A percentile compares a stretch with the other conserved stretches of the same genome.
These are phyloP conservation scores for Protonemura montana DNA, from an alignment of 2,888 invertebrate genomes.

Conservation along the genomic window DNA sequence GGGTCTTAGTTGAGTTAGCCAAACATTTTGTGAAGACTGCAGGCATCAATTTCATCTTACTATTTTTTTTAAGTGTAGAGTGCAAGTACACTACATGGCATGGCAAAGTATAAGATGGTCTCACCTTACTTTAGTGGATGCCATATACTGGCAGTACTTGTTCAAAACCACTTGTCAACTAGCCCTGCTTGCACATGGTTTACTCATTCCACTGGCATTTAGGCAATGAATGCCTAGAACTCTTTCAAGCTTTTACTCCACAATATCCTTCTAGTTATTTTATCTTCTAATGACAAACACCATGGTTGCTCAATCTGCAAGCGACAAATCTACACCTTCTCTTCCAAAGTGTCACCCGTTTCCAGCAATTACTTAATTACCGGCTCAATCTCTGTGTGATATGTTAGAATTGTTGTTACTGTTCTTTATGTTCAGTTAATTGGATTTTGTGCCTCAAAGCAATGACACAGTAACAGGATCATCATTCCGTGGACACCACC, in stretches of 20 bases:
- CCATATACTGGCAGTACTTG: too few relatives aligned
- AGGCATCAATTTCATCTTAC: too few relatives aligned
- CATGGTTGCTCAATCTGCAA: neutral
- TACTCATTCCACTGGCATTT: neutral
- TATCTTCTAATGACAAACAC: neutral
- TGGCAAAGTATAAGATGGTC: too few relatives aligned
- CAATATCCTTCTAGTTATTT: neutral
- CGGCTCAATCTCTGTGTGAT: neutral
- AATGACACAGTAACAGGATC: neutral
- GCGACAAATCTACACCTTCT: neutral
- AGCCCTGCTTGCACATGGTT: neutral
- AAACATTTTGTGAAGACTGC: too few relatives aligned
- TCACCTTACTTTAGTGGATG: too few relatives aligned
- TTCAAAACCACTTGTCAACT: neutral
- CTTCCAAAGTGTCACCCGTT: neutral
- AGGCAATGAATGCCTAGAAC: neutral
- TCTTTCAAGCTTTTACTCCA: neutral
- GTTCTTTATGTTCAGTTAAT: neutral
- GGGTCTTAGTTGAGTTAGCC: too few relatives aligned
- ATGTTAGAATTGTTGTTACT: neutral
- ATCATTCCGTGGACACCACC: neutral
- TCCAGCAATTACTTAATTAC: neutral
- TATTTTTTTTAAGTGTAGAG: too few relatives aligned
- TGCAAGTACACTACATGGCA: too few relatives aligned
- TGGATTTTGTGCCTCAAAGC: neutral